Conservation (phyloP, 2,113 vertebrate genomes). For the Chaetops frenatus region DNA sequence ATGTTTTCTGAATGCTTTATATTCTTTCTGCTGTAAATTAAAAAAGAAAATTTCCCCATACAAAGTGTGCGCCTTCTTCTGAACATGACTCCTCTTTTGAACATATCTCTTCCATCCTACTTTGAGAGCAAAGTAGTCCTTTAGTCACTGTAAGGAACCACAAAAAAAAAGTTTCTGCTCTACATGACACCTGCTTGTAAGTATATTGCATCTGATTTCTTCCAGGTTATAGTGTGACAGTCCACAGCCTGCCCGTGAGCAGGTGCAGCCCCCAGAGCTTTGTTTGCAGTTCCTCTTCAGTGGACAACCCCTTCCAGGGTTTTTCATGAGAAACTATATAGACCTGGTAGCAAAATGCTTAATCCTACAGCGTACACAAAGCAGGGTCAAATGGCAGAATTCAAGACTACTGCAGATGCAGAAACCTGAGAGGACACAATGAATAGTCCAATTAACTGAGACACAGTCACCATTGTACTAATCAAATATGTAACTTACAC, state of each 20-base stretch:
- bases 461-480: neutral
- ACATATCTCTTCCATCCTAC: neutral
- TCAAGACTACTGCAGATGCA: neutral
- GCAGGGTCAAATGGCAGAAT: neutral
- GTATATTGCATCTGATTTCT: neutral
- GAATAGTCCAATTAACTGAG: neutral
- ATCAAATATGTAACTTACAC: accelerated
- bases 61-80: conserved; percentile 54
- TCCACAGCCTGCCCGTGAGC: accelerated
- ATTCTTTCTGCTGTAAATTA: conserved; percentile 99
- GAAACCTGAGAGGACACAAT: neutral
- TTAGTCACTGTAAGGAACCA: neutral
- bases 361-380: neutral
- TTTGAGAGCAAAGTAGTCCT: neutral
- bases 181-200: neutral
- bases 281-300: neutral
- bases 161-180: neutral
- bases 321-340: neutral
- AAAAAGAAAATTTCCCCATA: conserved; percentile 93
- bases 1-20: conserved; percentile 99
- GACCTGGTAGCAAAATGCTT: neutral
- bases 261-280: neutral
- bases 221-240: accelerated
- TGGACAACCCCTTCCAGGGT: neutral
- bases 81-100: conserved; percentile 6